Evolutionary conservation across 1,140 invertebrate genomes (phyloP).

Genomic region (Scaptomyza pallida): DNA sequence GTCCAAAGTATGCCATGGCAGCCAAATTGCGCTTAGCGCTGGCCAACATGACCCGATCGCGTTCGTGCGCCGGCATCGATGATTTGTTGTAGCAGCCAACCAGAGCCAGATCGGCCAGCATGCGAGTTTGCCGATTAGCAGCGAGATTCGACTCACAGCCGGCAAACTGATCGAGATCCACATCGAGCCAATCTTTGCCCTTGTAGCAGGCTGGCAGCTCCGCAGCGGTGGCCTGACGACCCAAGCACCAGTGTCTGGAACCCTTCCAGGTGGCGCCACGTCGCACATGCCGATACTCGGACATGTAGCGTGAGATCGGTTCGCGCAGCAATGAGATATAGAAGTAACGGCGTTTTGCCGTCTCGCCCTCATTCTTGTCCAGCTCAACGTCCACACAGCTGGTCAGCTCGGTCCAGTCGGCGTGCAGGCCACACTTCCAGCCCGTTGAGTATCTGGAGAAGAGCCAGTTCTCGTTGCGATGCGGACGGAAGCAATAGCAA

Average conservation of each 20-base stretch:
- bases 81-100: constrained; percentile 97
- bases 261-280: constrained; percentile 98
- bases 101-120: constrained; percentile 97
- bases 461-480: constrained; percentile 96
- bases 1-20: constrained; percentile 98
- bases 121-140: constrained; percentile 97
- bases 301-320: constrained; percentile 95
- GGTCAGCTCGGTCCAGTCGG: constrained; percentile 98
- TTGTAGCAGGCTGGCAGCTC: constrained; percentile 92
- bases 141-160: constrained; percentile 96
- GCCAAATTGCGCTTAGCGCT: constrained; percentile 97
- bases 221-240: constrained; percentile 89
- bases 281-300: constrained; percentile 97
- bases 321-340: constrained; percentile 98
- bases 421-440: constrained; percentile 99
- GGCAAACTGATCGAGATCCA: constrained; percentile 93
- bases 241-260: constrained; percentile 94
- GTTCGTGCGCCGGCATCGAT: constrained; percentile 88
- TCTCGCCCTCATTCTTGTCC: constrained; percentile 93
- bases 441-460: constrained; percentile 99
- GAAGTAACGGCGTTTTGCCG: constrained; percentile 94
- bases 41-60: constrained; percentile 93
- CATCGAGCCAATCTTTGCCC: constrained; percentile 88
- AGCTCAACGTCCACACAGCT: constrained; percentile 94
- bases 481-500: constrained; percentile 96